Conservation (phyloP, 2,113 vertebrate species). For the Syngnathus typhle region DNA sequence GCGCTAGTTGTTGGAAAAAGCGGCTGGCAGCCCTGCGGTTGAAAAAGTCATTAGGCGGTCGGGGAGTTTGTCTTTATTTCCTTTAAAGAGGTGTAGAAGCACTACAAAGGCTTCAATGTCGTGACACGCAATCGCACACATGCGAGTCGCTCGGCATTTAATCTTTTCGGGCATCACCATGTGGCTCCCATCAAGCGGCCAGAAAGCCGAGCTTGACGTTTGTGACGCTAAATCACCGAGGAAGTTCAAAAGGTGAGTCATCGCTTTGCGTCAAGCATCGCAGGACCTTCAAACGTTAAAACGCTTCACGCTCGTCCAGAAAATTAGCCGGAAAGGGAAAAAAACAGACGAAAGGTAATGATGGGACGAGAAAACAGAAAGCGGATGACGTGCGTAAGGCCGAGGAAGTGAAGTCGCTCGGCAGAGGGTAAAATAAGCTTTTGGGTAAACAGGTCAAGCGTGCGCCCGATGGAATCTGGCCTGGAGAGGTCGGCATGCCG, state of each 20-base stretch:
- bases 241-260: conserved; percentile 40
- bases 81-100: not conserved
- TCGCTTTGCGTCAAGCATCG: conserved; percentile 5
- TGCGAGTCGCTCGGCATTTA: conserved; percentile 31
- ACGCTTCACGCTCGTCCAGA: conserved; percentile 20
- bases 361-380: conserved; percentile 38
- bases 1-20: conserved; percentile 11
- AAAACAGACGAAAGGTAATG: not conserved
- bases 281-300: not conserved
- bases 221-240: conserved; percentile 42
- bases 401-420: conserved; percentile 52
- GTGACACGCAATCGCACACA: conserved; percentile 2
- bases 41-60: conserved; percentile 19
- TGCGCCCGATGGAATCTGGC: conserved; percentile 46
- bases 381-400: conserved; percentile 18
- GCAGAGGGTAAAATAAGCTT: conserved; percentile 64
- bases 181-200: conserved; percentile 58
- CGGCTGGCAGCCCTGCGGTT: conserved; percentile 25
- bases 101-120: conserved; percentile 4
- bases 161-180: conserved; percentile 54
- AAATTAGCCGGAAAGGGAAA: conserved; percentile 22
- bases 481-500: conserved; percentile 25
- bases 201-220: conserved; percentile 56
- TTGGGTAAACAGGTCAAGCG: conserved; percentile 58
- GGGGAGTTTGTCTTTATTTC: conserved; percentile 1